phyloP scores from a whole-genome alignment of 2,888 invertebrate genomes.

The Tinea pellionella region DNA sequence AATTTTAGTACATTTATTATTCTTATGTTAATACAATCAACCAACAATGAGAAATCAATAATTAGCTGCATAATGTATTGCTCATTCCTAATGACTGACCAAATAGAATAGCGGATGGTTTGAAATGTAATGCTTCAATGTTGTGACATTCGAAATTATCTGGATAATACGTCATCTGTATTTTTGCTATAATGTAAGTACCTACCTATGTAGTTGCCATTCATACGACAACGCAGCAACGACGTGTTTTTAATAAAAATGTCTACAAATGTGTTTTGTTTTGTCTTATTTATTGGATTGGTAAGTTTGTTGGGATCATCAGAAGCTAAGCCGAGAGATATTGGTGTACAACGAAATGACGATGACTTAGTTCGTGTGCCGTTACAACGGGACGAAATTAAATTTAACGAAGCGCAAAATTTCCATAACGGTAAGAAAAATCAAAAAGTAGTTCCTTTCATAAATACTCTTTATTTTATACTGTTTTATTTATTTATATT shows the following conservation, averaged over 20 bases:
- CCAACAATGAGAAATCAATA: background rate
- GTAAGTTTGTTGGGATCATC: background rate
- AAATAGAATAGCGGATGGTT: background rate
- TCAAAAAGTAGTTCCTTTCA: too few species aligned
- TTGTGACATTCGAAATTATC: background rate
- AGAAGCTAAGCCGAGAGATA: slow-evolving; percentile 25
- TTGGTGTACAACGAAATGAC: slow-evolving; percentile 23
- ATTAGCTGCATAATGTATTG: background rate
- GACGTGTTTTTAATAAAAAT: background rate
- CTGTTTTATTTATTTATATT: too few species aligned
- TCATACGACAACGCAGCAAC: background rate
- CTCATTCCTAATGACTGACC: background rate
- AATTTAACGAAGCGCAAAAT: background rate
- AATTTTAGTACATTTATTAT: too few species aligned
- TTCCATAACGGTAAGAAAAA: background rate
- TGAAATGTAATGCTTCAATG: background rate
- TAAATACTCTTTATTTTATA: too few species aligned
- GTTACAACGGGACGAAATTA: background rate
- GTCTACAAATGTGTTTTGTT: background rate
- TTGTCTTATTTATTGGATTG: background rate
- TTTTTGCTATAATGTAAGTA: too few species aligned
- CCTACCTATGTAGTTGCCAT: background rate
- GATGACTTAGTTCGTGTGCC: slow-evolving; percentile 14
- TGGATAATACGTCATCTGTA: background rate
- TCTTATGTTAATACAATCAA: background rate